Base-by-base conservation (phyloP, 2,888 invertebrate genomes). In the Eupithecia vulgata region DNA sequence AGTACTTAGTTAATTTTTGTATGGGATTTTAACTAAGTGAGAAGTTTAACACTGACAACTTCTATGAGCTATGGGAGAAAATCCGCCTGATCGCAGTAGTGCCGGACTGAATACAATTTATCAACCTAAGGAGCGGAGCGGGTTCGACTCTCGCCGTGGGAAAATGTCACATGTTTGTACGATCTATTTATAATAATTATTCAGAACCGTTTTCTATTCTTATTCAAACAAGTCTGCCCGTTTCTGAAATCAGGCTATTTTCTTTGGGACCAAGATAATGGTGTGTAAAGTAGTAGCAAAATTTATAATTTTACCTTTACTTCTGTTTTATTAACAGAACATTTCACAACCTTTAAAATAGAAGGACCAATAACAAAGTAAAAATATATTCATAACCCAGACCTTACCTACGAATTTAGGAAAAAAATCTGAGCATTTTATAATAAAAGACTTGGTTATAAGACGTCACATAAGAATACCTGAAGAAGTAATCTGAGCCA, bases 401-500 rank as follows among this genome's bases (percentile, higher is more conserved):
- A 25, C 34, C 59, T 30, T 34, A 61, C 34, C 2, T 61, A 34
- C 34, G 15, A 61, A 17, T 17, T 17, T 17, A 17, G 34, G 8
- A 61, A 17, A 61, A 61, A 17, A 61, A 34, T 30, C 34, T 8
- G 34, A 61, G 61, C 8, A 61, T 34, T 34, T 34, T 30, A 40
- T 40, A 30, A 59, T 68, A 52, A 25, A 59, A 37, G 42, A 25
- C 59, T 61, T 25, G 67, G 42, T 67, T 35, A 68, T 65, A 65
- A 65, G 57, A 61, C 65, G 65, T 62, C 68, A 67, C 52, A 69
- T 72, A 67, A 71, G 52, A 68, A 57, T 69, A 48, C 52, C 66
- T 67, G 34, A 71, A 65, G 57, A 71, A 67, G 71, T 70, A 71
- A 67, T 64, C 67, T 64, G n/a, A 67, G 65, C 66, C 71, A 57